Evolutionary conservation across 2,797 vertebrate genomes (phyloP), one percentile per base, ranked within the genome.

Genomic region (Melanogrammus aeglefinus): DNA sequence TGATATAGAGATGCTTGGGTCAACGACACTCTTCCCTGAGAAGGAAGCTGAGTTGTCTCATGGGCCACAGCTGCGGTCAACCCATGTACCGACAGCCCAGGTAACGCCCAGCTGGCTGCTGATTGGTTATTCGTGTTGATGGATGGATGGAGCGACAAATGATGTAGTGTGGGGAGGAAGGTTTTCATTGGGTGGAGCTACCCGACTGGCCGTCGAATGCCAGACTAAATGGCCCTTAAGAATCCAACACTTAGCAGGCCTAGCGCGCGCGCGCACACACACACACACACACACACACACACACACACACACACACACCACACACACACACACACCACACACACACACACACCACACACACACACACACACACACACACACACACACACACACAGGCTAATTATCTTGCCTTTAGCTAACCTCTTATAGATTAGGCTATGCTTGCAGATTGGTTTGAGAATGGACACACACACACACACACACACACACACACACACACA

Each of bases 391-490:
- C 51, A n/a, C 47, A 51, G 41, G 74, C 41, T 81, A 79, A 79
- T 72, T 76, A 70, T 83, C 73, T 81, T 70, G 79, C 31, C 66
- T 16, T 75, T 77, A 81, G 80, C 79, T 73, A 75, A 63, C 39
- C 76, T 76, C 74, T 73, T 36, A 70, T 51, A 75, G 75, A 79
- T 83, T 77, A 83, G 39, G 57, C 38, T 38, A 70, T 36, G 21
- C 70, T 83, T 76, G 77, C 78, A 76, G 35, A 39, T 24, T 35
- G 16, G 78, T 79, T 69, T 76, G 74, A 76, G 41, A 73, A 33
- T 36, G 6, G 10, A 57, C 4, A 18, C 51, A 57, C 18, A n/a
- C 51, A 57, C 21, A 8, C 51, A n/a, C 51, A n/a, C 47, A 51
- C 47, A 51, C 13, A 51, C 47, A 18, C 14, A 51, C 47, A 51